phyloP scores from a whole-genome alignment of 2,797 vertebrate species.

The Sebastes nivosus region DNA sequence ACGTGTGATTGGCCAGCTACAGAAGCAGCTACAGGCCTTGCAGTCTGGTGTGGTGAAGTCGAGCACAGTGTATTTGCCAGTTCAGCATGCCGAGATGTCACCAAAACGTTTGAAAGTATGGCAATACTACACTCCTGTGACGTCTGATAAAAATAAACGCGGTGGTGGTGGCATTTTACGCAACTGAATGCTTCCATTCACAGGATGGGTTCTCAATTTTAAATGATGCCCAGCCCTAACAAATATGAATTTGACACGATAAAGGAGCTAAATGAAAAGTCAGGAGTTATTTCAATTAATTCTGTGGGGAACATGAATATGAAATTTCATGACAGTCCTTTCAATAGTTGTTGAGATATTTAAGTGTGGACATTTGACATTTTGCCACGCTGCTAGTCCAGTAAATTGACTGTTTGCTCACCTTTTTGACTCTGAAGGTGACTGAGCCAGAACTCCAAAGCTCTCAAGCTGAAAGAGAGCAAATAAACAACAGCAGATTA shows the following conservation, averaged over 20 bases:
- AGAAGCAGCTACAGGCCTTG: too few relatives aligned
- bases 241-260: background rate
- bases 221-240: too few relatives aligned
- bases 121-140: too few relatives aligned
- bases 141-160: too few relatives aligned
- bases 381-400: background rate
- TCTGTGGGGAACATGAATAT: background rate
- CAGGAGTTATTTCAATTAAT: background rate
- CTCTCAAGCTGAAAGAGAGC: slow-evolving; percentile 84
- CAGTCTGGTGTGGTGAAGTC: too few relatives aligned
- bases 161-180: too few relatives aligned
- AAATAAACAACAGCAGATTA: background rate
- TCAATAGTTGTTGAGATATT: background rate
- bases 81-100: too few relatives aligned
- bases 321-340: background rate
- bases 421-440: slow-evolving; percentile 92
- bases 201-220: too few relatives aligned
- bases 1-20: too few relatives aligned
- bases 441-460: slow-evolving; percentile 95
- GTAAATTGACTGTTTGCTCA: slow-evolving; percentile 61
- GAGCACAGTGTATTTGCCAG: too few relatives aligned
- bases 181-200: fast-evolving
- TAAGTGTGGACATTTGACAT: background rate
- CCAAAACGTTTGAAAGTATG: too few relatives aligned
- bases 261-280: background rate